These are phyloP conservation scores for Achroia grisella DNA, from an alignment of 1,140 invertebrate genomes.

Conservation along the genomic window DNA sequence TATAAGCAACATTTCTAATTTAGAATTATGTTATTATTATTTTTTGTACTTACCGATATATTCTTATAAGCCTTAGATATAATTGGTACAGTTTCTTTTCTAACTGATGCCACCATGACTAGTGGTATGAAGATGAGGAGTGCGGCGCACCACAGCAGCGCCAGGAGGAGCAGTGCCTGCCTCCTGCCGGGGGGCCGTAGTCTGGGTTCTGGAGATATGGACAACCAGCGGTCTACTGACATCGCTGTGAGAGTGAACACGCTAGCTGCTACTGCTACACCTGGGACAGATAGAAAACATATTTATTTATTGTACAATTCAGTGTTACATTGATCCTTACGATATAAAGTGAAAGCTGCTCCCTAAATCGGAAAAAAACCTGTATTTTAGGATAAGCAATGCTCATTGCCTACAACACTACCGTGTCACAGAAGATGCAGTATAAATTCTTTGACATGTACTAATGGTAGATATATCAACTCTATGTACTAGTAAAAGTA, in stretches of 20 bases:
- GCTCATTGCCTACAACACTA: no score
- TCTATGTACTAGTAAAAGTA: no score
- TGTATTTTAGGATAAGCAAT: no score
- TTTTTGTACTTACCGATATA: slow-evolving; percentile 58
- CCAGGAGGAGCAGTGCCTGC: slow-evolving; percentile 76
- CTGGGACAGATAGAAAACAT: slow-evolving; percentile 58
- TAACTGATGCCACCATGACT: slow-evolving; percentile 67
- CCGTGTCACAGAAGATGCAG: no score
- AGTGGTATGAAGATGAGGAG: slow-evolving; percentile 80
- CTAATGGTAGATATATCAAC: no score
- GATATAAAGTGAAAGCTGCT: no score
- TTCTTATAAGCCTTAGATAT: slow-evolving; percentile 40
- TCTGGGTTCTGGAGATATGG: slow-evolving; percentile 82
- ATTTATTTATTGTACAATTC: no score
- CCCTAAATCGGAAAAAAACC: no score
- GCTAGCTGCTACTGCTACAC: slow-evolving; percentile 83
- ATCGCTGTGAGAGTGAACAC: slow-evolving; percentile 86
- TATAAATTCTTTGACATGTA: no score
- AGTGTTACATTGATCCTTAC: no score
- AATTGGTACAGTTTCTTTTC: slow-evolving; percentile 59
- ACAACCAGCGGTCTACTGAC: slow-evolving; percentile 84
- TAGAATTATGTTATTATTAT: no score
- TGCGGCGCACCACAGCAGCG: slow-evolving; percentile 78
- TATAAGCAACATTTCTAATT: no score
- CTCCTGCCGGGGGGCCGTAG: slow-evolving; percentile 76